phyloP scores from a whole-genome alignment of 1,140 invertebrate genomes.

The Drosophila watanabei region DNA sequence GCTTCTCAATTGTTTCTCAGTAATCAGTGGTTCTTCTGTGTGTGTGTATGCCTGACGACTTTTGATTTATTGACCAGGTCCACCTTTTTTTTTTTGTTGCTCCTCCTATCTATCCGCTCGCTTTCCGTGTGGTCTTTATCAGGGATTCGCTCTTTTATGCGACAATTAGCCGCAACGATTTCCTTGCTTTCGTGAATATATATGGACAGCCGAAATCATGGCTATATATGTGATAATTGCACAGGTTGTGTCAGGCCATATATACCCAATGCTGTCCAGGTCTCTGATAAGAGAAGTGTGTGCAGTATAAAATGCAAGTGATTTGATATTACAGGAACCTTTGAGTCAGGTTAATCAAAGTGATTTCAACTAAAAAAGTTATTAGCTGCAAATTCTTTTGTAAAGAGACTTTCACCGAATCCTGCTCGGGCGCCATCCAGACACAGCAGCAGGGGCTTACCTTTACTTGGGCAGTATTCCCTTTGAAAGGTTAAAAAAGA shows the following conservation, averaged over 20 bases:
- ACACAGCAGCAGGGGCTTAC: too few species aligned
- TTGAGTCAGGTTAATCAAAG: background rate
- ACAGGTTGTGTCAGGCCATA: slow-evolving; percentile 29
- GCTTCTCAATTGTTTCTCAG: slow-evolving; percentile 4
- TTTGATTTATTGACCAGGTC: slow-evolving; percentile 57
- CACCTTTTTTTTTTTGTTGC: slow-evolving; percentile 1
- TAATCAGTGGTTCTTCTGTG: slow-evolving; percentile 20
- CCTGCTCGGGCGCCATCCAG: too few species aligned
- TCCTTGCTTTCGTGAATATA: slow-evolving; percentile 14
- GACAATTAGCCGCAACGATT: slow-evolving; percentile 20
- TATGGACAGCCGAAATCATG: slow-evolving; percentile 15
- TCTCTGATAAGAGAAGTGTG: slow-evolving; percentile 24
- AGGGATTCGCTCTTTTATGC: slow-evolving; percentile 46
- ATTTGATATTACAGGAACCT: background rate
- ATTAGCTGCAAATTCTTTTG: too few species aligned
- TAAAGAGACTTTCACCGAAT: too few species aligned
- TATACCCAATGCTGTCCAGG: background rate
- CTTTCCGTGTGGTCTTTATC: slow-evolving; percentile 32
- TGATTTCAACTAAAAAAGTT: background rate
- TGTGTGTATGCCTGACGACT: slow-evolving; percentile 10
- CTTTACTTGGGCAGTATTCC: background rate
- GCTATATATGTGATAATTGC: slow-evolving; percentile 17
- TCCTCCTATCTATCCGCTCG: slow-evolving; percentile 27
- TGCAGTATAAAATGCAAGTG: background rate
- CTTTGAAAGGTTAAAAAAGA: too few species aligned